Evolutionary conservation across 2,888 invertebrate species (phyloP).

Genomic region (Drepanosiphum platanoidis): DNA sequence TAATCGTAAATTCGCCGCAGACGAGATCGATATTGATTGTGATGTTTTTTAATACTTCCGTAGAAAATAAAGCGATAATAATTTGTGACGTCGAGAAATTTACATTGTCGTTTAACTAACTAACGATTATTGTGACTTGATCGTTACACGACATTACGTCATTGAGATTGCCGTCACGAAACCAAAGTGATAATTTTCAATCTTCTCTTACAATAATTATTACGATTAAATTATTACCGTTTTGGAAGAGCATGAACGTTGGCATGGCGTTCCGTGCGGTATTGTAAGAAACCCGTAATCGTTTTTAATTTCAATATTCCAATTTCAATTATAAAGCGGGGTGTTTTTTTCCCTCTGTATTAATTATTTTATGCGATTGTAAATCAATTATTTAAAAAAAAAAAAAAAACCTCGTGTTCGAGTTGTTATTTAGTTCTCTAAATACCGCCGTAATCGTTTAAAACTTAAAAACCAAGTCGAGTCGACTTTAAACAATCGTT

Average conservation of each 20-base stretch:
- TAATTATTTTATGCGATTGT: neutral
- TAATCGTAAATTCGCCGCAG: no score
- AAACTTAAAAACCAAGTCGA: neutral
- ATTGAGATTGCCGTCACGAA: neutral
- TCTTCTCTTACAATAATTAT: no score
- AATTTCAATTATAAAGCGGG: no score
- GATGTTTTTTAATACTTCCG: neutral
- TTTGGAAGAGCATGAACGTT: neutral
- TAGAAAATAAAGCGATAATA: neutral
- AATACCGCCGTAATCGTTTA: neutral
- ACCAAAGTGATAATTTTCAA: conserved; percentile 7
- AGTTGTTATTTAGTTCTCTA: no score
- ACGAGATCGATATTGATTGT: neutral
- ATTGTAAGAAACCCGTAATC: no score
- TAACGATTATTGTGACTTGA: neutral
- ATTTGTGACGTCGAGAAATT: neutral
- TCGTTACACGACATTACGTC: neutral
- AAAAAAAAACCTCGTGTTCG: no score
- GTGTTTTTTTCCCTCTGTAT: neutral
- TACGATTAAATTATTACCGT: conserved; percentile 17
- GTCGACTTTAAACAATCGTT: neutral
- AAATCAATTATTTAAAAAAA: neutral
- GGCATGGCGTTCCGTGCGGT: no score
- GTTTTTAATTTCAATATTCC: no score
- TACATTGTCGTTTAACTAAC: neutral